Conservation (phyloP, 2,888 invertebrate genomes). For the Elegia similella region DNA sequence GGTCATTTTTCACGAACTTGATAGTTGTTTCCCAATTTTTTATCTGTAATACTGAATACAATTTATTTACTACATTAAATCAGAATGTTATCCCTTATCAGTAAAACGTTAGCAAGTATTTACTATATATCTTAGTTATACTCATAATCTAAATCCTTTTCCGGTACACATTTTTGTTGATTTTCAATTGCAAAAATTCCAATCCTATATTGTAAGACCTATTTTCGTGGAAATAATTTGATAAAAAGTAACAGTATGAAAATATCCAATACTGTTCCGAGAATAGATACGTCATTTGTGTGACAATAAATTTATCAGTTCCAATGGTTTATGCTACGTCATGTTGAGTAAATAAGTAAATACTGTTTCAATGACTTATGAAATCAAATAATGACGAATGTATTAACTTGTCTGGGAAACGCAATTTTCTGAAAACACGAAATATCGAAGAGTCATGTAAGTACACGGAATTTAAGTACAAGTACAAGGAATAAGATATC, state of each 20-base stretch:
- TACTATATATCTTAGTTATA: too few relatives aligned
- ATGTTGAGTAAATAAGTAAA: neutral
- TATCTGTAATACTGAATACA: too few relatives aligned
- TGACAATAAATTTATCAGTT: neutral
- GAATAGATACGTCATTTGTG: neutral
- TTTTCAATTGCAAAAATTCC: neutral
- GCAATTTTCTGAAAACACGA: neutral
- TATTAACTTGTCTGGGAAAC: neutral
- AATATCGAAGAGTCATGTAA: too few relatives aligned
- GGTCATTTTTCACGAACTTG: too few relatives aligned
- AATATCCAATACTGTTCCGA: neutral
- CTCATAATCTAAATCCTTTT: too few relatives aligned
- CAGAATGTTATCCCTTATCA: too few relatives aligned
- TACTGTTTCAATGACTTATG: constrained; percentile 19
- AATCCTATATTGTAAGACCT: neutral
- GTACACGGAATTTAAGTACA: too few relatives aligned
- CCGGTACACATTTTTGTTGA: too few relatives aligned
- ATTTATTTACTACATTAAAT: too few relatives aligned
- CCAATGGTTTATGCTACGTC: neutral
- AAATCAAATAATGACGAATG: constrained; percentile 6
- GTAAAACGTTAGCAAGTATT: too few relatives aligned
- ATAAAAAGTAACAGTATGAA: neutral
- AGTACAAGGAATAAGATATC: too few relatives aligned
- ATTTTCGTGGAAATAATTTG: neutral
- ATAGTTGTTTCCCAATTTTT: too few relatives aligned